Evolutionary conservation across 1,140 invertebrate genomes (phyloP).

Genomic region (Antheraea pernyi): DNA sequence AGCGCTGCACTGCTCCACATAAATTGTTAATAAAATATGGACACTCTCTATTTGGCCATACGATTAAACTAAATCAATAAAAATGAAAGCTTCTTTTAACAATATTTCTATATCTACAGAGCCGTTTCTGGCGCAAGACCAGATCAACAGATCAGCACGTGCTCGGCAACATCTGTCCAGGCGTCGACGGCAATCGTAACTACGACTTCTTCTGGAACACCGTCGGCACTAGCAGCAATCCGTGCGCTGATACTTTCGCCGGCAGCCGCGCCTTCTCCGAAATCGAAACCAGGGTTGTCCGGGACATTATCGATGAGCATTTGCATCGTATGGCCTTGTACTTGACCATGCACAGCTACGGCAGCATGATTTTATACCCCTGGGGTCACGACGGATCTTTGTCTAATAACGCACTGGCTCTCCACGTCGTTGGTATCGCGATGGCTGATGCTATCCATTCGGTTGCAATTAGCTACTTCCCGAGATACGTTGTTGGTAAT

Average conservation of each 20-base stretch:
- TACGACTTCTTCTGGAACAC: slow-evolving; percentile 81
- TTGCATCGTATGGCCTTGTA: slow-evolving; percentile 79
- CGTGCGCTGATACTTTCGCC: slow-evolving; percentile 84
- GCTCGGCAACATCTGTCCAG: slow-evolving; percentile 50
- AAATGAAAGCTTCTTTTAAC: no score
- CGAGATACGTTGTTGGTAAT: slow-evolving; percentile 40
- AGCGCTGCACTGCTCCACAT: no score
- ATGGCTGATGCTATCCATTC: slow-evolving; percentile 63
- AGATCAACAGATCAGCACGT: slow-evolving; percentile 26
- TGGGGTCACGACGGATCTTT: slow-evolving; percentile 80
- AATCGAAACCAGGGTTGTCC: slow-evolving; percentile 81
- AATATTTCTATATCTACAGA: slow-evolving; percentile 30
- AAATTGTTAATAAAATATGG: no score
- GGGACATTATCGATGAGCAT: slow-evolving; percentile 74
- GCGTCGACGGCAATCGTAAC: slow-evolving; percentile 80
- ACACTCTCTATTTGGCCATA: no score
- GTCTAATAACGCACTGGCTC: slow-evolving; percentile 47
- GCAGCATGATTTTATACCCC: slow-evolving; percentile 81
- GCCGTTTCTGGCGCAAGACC: slow-evolving; percentile 64
- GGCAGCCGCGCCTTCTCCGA: slow-evolving; percentile 86
- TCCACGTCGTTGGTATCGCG: slow-evolving; percentile 57
- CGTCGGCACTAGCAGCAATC: slow-evolving; percentile 81
- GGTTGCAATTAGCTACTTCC: slow-evolving; percentile 24
- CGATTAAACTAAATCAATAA: no score
- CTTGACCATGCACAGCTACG: slow-evolving; percentile 82